Percentiles rank a stretch among this genome's conserved stretches.
These are phyloP conservation scores for Nasonovia ribisnigri DNA, from an alignment of 2,888 invertebrate genomes.

Conservation along the genomic window DNA sequence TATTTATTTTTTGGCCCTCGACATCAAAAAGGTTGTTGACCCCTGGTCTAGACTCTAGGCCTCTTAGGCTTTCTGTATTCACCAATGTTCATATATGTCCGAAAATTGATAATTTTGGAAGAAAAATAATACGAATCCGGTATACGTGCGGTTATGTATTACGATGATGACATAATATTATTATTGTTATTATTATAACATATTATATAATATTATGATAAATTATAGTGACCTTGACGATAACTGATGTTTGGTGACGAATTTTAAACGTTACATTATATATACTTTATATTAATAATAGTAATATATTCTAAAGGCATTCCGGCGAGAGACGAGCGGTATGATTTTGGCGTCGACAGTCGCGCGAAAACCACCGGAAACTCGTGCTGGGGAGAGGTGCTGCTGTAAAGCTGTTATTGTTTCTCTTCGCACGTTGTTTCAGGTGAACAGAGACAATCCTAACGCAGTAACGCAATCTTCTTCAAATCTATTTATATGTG, in stretches of 20 bases:
- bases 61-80: neutral
- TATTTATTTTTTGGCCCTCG: no score
- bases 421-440: neutral
- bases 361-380: constrained; percentile 2
- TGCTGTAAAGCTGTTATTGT: neutral
- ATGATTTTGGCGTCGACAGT: neutral
- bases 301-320: constrained; percentile 10
- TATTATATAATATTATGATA: neutral
- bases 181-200: neutral
- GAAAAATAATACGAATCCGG: neutral
- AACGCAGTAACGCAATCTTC: neutral
- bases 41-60: no score
- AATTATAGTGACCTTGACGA: neutral
- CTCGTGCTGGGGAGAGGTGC: neutral
- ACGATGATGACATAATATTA: neutral
- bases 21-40: no score
- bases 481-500: neutral
- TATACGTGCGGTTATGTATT: neutral
- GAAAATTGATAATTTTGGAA: neutral
- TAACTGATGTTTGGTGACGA: neutral
- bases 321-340: neutral
- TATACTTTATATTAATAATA: neutral
- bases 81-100: neutral
- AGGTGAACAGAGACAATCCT: neutral
- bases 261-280: constrained; percentile 4